Evolutionary conservation across 1,140 invertebrate species (phyloP).

Genomic region (Trigoniulus corallinus): DNA sequence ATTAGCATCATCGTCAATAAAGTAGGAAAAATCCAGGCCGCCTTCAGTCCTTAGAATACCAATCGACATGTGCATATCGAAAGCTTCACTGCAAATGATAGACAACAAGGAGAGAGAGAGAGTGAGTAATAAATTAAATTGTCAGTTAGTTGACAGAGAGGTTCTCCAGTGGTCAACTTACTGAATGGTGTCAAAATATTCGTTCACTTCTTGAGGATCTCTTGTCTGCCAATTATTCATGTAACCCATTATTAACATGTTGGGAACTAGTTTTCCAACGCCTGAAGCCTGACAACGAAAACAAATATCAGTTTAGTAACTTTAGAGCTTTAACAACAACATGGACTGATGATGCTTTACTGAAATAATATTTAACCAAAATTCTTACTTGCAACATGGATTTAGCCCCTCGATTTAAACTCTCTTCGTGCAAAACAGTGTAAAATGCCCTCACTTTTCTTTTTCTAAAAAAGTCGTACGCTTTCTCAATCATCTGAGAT

Average conservation of each 20-base stretch:
- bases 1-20: slow-evolving; percentile 3
- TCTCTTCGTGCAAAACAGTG: slow-evolving; percentile 26
- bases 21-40: slow-evolving; percentile 24
- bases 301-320: no score
- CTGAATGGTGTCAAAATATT: slow-evolving; percentile 32
- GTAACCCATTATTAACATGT: slow-evolving; percentile 61
- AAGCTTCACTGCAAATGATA: slow-evolving; percentile 32
- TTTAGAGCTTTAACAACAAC: slow-evolving; percentile 10
- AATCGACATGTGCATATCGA: slow-evolving; percentile 35
- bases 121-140: not conserved
- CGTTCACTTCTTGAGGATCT: slow-evolving; percentile 20
- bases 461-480: slow-evolving; percentile 26
- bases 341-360: not conserved
- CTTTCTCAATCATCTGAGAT: slow-evolving; percentile 14
- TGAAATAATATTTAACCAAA: not conserved
- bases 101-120: not conserved
- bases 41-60: slow-evolving; percentile 32
- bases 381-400: slow-evolving; percentile 25
- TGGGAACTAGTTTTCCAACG: slow-evolving; percentile 74
- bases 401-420: slow-evolving; percentile 43
- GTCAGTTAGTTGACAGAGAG: slow-evolving; percentile 25
- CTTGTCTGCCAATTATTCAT: slow-evolving; percentile 26
- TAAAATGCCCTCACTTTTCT: slow-evolving; percentile 32
- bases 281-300: slow-evolving; percentile 54
- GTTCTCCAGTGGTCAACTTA: slow-evolving; percentile 17